Evolutionary conservation across 1,140 invertebrate genomes (phyloP).

Genomic region (Acromyrmex heyeri): DNA sequence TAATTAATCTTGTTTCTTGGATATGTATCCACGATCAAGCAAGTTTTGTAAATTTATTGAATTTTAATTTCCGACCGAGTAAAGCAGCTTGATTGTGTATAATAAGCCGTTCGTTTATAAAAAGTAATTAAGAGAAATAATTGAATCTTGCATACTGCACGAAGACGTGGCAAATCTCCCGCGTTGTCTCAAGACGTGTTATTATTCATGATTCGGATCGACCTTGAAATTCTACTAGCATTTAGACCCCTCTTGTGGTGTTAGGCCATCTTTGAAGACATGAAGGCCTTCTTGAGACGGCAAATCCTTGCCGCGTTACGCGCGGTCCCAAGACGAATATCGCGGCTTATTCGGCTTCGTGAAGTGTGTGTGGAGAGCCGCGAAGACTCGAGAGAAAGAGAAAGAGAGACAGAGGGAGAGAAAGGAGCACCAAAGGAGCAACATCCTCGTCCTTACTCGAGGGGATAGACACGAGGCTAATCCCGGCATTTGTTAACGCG

Average conservation of each 20-base stretch:
- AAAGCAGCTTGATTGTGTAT: not conserved
- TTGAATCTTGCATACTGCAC: not conserved
- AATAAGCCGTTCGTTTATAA: not conserved
- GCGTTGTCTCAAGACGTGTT: not conserved
- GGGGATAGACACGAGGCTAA: conserved; percentile 66
- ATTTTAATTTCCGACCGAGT: not conserved
- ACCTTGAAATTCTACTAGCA: conserved; percentile 28
- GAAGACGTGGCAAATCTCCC: not conserved
- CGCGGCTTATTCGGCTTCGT: conserved; percentile 66
- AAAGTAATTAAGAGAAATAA: not conserved
- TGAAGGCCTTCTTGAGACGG: conserved; percentile 12
- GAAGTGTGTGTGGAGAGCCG: conserved; percentile 33
- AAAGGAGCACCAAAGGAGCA: conserved; percentile 44
- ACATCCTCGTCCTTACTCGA: conserved; percentile 18
- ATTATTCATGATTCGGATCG: conserved; percentile 50
- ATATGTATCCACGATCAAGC: not conserved
- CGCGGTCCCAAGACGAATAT: conserved; percentile 71
- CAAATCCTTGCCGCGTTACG: conserved; percentile 69
- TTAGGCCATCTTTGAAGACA: conserved; percentile 53
- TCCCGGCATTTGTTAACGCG: conserved; percentile 79
- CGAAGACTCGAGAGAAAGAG: conserved; percentile 28
- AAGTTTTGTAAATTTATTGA: not conserved
- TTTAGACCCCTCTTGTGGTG: conserved; percentile 21
- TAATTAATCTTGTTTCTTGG: conserved; percentile 8
- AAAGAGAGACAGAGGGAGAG: conserved; percentile 1